Evolutionary conservation across 1,140 invertebrate genomes (phyloP), one percentile per base, ranked within the genome.

Genomic region (Megalopta genalis): DNA sequence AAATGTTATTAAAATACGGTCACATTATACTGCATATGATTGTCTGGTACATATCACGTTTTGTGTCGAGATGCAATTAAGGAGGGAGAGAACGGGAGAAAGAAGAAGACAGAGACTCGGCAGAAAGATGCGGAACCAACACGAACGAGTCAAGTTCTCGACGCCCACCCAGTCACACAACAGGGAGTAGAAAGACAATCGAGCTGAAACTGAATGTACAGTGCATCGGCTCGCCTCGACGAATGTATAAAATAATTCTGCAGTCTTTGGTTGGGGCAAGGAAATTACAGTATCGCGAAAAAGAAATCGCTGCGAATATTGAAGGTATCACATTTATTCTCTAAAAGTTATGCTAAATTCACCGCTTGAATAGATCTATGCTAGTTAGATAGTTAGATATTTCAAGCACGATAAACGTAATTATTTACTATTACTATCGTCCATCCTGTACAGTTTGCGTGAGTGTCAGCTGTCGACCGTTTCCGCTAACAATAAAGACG

Each of bases 401-500:
- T 59, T 62, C 74, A 76, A 76, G 65, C 74, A 76, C 46, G 25
- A 21, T 49, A 23, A 39, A 49, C 25, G 39, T 76, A 76, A 76
- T 76, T 76, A 77, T 70, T 70, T 77, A 77, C 66, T 77, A 77
- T 77, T 70, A 62, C 57, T 23, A 32, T 32, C 75, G 37, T 70
- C 69, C 46, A 70, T 77, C 54, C 75, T 62, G 42, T 70, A 62
- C 66, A n/a, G 57, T 32, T n/a, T 70, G 66, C n/a, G 62, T 62
- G 62, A 77, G 66, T 77, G 75, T 77, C 54, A 67, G 66, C 69
- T 62, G 75, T 70, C 75, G 75, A 32, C 75, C 42, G 57, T 70
- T 77, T 77, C 75, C 75, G 75, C 68, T 76, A 76, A 77, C 75
- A 77, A 70, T 77, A 77, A 70, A 77, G 75, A 77, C 54, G 23